Conservation (phyloP, 2,113 vertebrate species). For the Neomonachus schauinslandi region DNA sequence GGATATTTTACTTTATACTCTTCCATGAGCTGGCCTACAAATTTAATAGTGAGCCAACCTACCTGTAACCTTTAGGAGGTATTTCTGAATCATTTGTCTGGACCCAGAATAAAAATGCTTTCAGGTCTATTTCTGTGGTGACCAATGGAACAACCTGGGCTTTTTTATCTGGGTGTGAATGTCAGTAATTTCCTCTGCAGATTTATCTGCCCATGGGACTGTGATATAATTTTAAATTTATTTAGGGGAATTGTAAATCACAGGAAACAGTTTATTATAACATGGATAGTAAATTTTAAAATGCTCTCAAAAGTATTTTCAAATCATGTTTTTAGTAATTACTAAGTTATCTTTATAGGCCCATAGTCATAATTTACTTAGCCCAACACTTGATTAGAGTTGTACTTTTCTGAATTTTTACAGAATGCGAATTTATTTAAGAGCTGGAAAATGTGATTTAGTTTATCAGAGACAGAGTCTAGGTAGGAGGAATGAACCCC, state of each 20-base stretch:
- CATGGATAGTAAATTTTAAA: background rate
- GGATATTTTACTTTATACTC: background rate
- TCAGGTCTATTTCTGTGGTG: background rate
- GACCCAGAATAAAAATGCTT: background rate
- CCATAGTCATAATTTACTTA: background rate
- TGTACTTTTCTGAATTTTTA: slow-evolving; percentile 25
- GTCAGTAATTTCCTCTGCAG: background rate
- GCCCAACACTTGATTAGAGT: background rate
- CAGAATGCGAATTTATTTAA: background rate
- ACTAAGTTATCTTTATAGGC: background rate
- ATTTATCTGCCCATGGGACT: background rate
- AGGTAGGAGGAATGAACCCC: background rate
- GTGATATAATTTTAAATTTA: background rate
- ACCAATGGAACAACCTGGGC: background rate
- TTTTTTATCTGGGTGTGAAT: background rate
- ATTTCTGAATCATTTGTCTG: slow-evolving; percentile 34
- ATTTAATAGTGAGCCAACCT: background rate
- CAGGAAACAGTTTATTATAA: background rate
- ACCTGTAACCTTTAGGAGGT: background rate
- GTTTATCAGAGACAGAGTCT: background rate
- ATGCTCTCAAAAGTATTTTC: background rate
- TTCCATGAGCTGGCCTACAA: background rate
- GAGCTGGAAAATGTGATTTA: background rate
- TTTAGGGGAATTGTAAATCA: background rate
- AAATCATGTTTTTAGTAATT: background rate